Evolutionary conservation across 2,113 vertebrate species (phyloP), one percentile per base, ranked within the genome.

Genomic region (Mionectes macconnelli): DNA sequence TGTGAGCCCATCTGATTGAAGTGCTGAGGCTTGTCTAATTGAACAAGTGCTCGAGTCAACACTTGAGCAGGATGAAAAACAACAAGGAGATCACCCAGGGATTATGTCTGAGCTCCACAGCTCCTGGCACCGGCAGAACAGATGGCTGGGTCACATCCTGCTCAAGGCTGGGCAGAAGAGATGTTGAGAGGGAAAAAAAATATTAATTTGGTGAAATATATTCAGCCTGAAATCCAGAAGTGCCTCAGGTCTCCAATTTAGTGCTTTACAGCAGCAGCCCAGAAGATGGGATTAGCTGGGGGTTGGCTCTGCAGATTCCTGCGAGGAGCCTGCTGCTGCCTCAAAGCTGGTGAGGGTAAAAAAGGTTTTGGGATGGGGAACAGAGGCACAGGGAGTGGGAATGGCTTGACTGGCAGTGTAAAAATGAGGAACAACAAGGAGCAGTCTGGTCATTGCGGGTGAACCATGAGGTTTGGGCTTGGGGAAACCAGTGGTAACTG

Each of bases 21-120:
- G 94, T 90, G 95, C 94, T 63, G 92, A 63, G 89, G 73, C 96
- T 95, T 95, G 95, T 78, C 96, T 96, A 69, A 87, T 91, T 90
- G 91, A 91, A 60, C 84, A 31, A 87, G 87, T 13, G 87, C 87
- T 93, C 9, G 24, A 91, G 95, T 92, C 91, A 74, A 81, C 86
- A n/a, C 89, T 93, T 84, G 95, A 95, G 76, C 14, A n/a, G 78
- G 94, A 94, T 97, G 93, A 86, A 93, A 92, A 96, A 86, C 90
- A 67, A 53, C 0, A 19, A 88, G 85, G 85, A 85, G 92, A 92
- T 97, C 96, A 89, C 93, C 94, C 93, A 70, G 89, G 96, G 93
- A 86, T 94, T 94, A 69, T 55, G 88, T 86, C 95, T 96, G 94
- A 90, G 88, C 79, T 80, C 53, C 27, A 0, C 75, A 53, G 87